phyloP scores from a whole-genome alignment of 2,113 vertebrate species.

The Ovibos moschatus region DNA sequence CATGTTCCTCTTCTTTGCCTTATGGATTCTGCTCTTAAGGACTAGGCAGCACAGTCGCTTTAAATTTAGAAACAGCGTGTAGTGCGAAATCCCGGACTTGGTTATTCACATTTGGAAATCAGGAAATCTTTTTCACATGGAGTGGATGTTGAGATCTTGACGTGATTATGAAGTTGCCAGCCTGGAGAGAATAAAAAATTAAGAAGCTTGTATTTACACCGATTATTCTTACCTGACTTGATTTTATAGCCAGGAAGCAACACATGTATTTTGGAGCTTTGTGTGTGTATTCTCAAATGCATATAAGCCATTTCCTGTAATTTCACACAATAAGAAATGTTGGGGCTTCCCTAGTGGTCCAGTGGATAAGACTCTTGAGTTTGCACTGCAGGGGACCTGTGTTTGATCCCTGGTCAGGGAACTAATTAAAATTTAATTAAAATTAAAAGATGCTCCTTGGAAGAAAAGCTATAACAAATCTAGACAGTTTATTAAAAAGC shows the following conservation, averaged over 20 bases:
- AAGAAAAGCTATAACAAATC: not conserved
- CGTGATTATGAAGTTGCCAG: not conserved
- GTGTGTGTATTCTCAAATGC: not conserved
- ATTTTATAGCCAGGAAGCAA: not conserved
- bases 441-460: not conserved
- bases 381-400: not conserved
- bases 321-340: not conserved
- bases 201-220: not conserved
- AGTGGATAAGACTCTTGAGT: not conserved
- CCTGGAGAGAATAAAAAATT: not conserved
- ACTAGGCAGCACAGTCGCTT: not conserved
- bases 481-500: not conserved
- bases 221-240: not conserved
- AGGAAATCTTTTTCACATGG: not conserved
- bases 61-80: conserved; percentile 10
- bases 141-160: not conserved
- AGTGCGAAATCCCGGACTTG: not conserved
- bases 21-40: not conserved
- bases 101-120: conserved; percentile 12
- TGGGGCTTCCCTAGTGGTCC: not conserved
- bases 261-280: not conserved
- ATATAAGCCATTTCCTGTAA: not conserved
- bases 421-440: not conserved
- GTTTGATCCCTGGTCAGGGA: not conserved
- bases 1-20: not conserved